These are phyloP conservation scores for Chaetogeoica ovagalla DNA, from an alignment of 2,888 invertebrate species.

Conservation along the genomic window DNA sequence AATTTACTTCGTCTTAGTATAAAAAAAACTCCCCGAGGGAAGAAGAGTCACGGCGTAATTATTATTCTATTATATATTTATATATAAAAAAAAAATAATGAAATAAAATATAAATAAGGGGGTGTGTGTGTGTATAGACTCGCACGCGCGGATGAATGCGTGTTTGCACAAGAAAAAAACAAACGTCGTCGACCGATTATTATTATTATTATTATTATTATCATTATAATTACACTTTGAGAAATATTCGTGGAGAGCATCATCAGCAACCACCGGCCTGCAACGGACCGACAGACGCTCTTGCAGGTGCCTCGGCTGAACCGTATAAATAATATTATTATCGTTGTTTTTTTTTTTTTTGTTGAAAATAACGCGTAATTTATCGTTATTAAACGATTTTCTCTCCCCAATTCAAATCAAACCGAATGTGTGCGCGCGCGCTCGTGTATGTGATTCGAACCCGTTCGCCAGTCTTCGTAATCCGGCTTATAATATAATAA, in stretches of 20 bases:
- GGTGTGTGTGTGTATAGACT: too few relatives aligned
- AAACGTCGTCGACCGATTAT: conserved; percentile 36
- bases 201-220: conserved; percentile 47
- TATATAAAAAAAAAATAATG: neutral
- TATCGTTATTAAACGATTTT: too few relatives aligned
- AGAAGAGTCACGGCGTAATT: conserved; percentile 36
- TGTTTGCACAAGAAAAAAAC: conserved; percentile 48
- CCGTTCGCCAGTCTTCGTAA: too few relatives aligned
- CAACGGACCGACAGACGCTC: too few relatives aligned
- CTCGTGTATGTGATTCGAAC: neutral
- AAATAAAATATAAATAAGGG: too few relatives aligned
- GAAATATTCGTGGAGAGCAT: too few relatives aligned
- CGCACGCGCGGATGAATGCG: neutral
- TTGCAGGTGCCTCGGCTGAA: conserved; percentile 29
- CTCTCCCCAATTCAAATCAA: neutral
- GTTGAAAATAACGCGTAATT: too few relatives aligned
- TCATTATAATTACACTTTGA: conserved; percentile 37
- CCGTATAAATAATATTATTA: neutral
- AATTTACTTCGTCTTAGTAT: neutral
- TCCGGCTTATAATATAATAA: too few relatives aligned
- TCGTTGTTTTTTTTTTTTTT: too few relatives aligned
- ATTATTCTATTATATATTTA: conserved; percentile 5
- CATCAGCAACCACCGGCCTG: too few relatives aligned
- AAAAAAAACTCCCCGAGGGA: neutral
- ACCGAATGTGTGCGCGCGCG: too few relatives aligned